Percentiles rank a stretch among this genome's conserved stretches.
Evolutionary conservation across 2,797 vertebrate species (phyloP).

Genomic region (Cichlasoma orientale): DNA sequence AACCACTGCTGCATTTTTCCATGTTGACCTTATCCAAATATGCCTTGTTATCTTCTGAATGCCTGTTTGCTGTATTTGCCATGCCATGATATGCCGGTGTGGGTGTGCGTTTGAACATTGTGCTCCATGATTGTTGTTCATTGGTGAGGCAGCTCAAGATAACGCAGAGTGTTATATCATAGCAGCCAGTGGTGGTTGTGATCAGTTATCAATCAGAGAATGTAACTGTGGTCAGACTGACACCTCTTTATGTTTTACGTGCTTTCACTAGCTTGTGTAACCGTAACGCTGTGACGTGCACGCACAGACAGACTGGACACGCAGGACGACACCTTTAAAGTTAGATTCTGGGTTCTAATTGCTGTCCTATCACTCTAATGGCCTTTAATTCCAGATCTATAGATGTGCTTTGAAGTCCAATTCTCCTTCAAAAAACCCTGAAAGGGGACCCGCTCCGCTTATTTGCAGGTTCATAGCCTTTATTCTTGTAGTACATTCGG

Average conservation of each 20-base stretch:
- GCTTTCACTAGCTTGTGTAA: constrained; percentile 18
- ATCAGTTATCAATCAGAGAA: constrained; percentile 70
- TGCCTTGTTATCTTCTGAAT: constrained; percentile 48
- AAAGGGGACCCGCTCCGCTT: no score
- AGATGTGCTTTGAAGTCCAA: no score
- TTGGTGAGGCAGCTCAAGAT: constrained; percentile 37
- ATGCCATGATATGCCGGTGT: constrained; percentile 24
- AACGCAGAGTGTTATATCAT: constrained; percentile 46
- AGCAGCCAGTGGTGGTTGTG: constrained; percentile 61
- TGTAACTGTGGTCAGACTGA: constrained; percentile 68
- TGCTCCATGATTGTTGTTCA: constrained; percentile 30
- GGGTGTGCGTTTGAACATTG: constrained; percentile 1
- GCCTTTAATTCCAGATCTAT: not conserved
- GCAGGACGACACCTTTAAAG: not conserved
- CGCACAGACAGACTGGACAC: constrained; percentile 34
- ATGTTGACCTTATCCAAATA: constrained; percentile 41
- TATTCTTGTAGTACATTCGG: no score
- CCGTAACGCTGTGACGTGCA: constrained; percentile 46
- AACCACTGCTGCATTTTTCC: constrained; percentile 53
- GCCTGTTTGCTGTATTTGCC: constrained; percentile 49
- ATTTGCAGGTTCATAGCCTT: no score
- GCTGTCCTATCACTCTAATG: rapidly evolving
- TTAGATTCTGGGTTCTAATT: not conserved
- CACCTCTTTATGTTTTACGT: constrained; percentile 58
- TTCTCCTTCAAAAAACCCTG: no score